Evolutionary conservation across 2,113 vertebrate genomes (phyloP).

Genomic region (Pogona vitticeps): DNA sequence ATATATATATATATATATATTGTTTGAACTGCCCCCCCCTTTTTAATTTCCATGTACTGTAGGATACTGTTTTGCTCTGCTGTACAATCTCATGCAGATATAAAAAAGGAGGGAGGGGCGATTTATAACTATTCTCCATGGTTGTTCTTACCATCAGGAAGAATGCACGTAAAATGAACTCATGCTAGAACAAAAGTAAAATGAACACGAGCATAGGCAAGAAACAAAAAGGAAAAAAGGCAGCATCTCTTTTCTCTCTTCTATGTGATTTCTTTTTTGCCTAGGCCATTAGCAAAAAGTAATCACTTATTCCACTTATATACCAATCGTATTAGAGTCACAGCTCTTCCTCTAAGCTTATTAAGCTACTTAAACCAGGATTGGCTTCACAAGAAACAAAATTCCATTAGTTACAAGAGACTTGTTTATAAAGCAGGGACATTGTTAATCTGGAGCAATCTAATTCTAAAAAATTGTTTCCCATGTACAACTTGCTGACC

Average conservation of each 20-base stretch:
- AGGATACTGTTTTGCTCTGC: too few relatives aligned
- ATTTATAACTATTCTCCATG: neutral
- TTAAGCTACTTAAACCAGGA: neutral
- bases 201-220: neutral
- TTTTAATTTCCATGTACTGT: too few relatives aligned
- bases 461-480: slow-evolving; percentile 23
- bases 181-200: neutral
- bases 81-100: neutral
- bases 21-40: too few relatives aligned
- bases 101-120: neutral
- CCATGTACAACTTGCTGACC: slow-evolving; percentile 29
- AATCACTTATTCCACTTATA: neutral
- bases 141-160: neutral
- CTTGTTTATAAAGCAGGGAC: slow-evolving; percentile 7
- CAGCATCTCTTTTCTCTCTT: neutral
- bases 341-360: neutral
- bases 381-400: neutral
- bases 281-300: neutral
- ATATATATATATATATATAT: too few relatives aligned
- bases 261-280: neutral
- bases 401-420: slow-evolving; percentile 10
- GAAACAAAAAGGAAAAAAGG: neutral
- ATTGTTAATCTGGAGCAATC: slow-evolving; percentile 16
- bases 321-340: neutral
- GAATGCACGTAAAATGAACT: neutral